A percentile compares a stretch with the other conserved stretches of the same genome.
Evolutionary conservation across 2,797 vertebrate genomes (phyloP).

Genomic region (Danio choprae): DNA sequence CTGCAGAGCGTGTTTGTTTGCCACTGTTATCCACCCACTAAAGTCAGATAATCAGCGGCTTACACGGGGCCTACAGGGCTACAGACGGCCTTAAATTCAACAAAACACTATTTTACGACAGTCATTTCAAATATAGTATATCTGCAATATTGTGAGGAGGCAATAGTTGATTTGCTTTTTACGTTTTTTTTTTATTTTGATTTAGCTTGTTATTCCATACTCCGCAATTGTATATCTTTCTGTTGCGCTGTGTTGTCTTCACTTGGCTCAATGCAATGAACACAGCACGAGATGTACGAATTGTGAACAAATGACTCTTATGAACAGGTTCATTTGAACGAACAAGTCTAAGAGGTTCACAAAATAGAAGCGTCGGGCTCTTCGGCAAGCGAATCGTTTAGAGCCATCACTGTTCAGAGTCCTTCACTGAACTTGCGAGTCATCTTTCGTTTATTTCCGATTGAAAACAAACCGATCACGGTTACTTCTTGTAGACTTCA

Average conservation of each 20-base stretch:
- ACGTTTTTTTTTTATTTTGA: no score
- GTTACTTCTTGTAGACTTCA: not conserved
- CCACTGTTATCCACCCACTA: slow-evolving; percentile 72
- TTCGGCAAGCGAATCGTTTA: not conserved
- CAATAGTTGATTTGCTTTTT: not conserved
- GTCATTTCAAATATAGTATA: not conserved
- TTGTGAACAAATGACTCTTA: not conserved
- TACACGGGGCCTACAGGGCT: not conserved
- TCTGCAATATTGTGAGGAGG: not conserved
- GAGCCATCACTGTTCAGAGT: not conserved
- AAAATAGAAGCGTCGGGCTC: not conserved
- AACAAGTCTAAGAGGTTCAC: not conserved
- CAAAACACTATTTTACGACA: not conserved
- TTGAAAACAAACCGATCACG: not conserved
- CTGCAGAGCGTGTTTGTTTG: slow-evolving; percentile 77
- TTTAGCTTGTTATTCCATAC: not conserved
- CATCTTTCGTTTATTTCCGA: not conserved
- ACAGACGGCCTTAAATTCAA: not conserved
- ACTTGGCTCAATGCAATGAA: not conserved
- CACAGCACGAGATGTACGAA: not conserved
- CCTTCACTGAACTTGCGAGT: slow-evolving; percentile 6
- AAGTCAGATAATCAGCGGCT: slow-evolving; percentile 70
- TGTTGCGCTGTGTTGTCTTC: not conserved
- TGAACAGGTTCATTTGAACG: not conserved
- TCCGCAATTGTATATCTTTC: not conserved